Base-by-base conservation (phyloP, 2,797 vertebrate genomes). In the Eospalax fontanierii region DNA sequence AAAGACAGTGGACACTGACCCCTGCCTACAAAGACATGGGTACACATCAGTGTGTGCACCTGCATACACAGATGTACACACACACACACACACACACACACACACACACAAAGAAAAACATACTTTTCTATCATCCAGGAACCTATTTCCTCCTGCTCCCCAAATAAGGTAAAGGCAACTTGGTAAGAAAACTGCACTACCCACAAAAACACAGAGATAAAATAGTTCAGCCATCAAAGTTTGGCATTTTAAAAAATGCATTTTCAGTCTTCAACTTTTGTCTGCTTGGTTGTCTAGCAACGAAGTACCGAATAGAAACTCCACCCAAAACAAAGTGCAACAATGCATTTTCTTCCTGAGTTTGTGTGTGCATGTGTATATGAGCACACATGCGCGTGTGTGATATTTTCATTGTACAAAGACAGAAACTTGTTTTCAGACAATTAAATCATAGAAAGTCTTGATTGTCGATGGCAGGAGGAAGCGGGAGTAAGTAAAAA, bases 241-340 rank as follows among this genome's bases (percentile, higher is more conserved):
- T 98, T 96, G 96, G 97, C 98, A 98, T 98, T 98, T 98, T 98
- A 98, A 97, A 98, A 98, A 98, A 97, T 93, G 97, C 92, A 97
- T 98, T 98, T 98, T 98, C 97, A 98, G 97, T 92, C 97, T 93
- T 96, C 96, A 97, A 96, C 97, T 98, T 98, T 98, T 97, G 98
- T 97, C 97, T 97, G 97, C 96, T 97, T 97, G 97, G 98, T 98
- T 96, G 98, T 98, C 98, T 98, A 98, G 98, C 98, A 98, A 98
- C 98, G 96, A 96, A 98, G 98, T 97, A 63, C 98, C 87, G 98
- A 98, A 98, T 98, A 98, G 98, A 98, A 98, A 98, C 98, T 98
- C 98, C 96, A 98, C 97, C 98, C 98, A 98, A 98, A 98, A 98
- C 98, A 98, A 96, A 94, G 95, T 94, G 98, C 97, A 98, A 98